Evolutionary conservation across 2,797 vertebrate genomes (phyloP), one percentile per base, ranked within the genome.

Genomic region (Tapirus indicus): DNA sequence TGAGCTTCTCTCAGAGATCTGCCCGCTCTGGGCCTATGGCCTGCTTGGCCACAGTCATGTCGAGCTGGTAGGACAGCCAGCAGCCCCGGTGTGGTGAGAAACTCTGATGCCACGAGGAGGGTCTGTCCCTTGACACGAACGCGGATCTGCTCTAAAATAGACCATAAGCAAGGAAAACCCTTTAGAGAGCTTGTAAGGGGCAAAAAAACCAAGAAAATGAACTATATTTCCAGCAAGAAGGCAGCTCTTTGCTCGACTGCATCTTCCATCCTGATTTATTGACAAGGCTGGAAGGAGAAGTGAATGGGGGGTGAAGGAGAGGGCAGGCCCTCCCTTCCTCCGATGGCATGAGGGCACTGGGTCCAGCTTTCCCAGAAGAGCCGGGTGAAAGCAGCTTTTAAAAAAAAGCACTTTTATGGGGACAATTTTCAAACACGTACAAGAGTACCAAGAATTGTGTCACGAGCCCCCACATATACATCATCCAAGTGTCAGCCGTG

Each of bases 191-290:
- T 80, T 74, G 11, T 49, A 29, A 93, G 56, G 62, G 60, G 27
- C 54, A 14, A 27, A 25, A 38, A 38, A n/a, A 13, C 29, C 62
- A 66, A 72, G 44, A 91, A 47, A 66, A 17, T 16, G 23, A 79
- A 29, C 38, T 21, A 0, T 29, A 1, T 97, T 97, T 94, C 80
- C 92, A 83, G 87, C 85, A 38, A 2, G 80, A 84, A 52, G 78
- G 68, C 87, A 56, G 21, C 78, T 66, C 29, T 75, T 35, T 54
- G 32, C 60, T 96, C 90, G 68, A 85, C 80, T 93, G 71, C 69
- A n/a, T 80, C 84, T 93, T 68, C 23, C 97, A 72, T 77, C 54
- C 35, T 79, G 62, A n/a, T 56, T 29, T 94, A 94, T 49, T 60
- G 80, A 62, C 90, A 95, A 32, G 71, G 27, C 49, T 32, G 12